Evolutionary conservation across 2,797 vertebrate species (phyloP), one percentile per base, ranked within the genome.

Genomic region (Buceros bicornis): DNA sequence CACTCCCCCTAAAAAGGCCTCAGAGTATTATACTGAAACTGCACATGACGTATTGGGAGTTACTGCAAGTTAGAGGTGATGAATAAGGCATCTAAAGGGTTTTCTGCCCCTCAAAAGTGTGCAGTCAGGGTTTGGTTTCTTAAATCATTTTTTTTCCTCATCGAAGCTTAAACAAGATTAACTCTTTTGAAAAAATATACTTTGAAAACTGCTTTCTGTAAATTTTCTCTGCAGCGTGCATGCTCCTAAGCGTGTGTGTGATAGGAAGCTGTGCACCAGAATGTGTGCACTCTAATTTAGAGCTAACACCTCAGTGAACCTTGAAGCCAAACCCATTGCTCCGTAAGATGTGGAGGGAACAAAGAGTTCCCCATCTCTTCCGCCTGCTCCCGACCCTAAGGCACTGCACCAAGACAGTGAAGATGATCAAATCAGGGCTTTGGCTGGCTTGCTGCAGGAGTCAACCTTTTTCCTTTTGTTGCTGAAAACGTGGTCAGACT

Each of bases 391-490:
- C 29, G 69, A 20, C 61, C 91, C 91, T 84, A 62, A 1, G 0
- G 80, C 3, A 0, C 54, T 66, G 42, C 72, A 85, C 53, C n/a
- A n/a, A 31, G 93, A 96, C 88, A 95, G 80, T 79, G 86, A 95
- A 48, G 73, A 84, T 87, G 70, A 97, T 90, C 65, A 76, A 90
- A 96, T 90, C 66, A 94, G 50, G 42, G 33, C 58, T 45, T 89
- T 89, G 88, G 13, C 3, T 92, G 82, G 58, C 29, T 95, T 91
- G 76, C 14, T 91, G 33, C 61, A 88, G 10, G 10, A 84, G 13
- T 40, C 42, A 81, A 53, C 29, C 11, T 31, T 14, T 6, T 80
- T 54, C 28, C n/a, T 80, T 28, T n/a, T 53, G 16, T 35, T 87
- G 28, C 15, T 87, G 35, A 56, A 82, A 53, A 87, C 45, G 57